Conservation (phyloP, 1,140 invertebrate species). For the Capitella teleta region DNA sequence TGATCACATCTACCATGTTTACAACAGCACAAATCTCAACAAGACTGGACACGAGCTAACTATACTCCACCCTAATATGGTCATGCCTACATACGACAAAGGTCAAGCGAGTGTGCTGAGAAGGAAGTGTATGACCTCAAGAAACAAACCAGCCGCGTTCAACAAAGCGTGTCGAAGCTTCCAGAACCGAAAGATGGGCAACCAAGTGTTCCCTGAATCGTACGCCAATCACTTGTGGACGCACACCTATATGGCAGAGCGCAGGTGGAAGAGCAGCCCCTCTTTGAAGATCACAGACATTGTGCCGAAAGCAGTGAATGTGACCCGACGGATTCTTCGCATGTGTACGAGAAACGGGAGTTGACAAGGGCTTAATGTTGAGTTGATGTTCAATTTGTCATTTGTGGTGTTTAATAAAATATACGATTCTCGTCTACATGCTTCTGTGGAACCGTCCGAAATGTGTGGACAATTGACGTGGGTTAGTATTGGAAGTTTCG, state of each 20-base stretch:
- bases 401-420: too few species aligned
- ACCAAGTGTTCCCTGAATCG: not conserved
- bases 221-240: conserved; percentile 10
- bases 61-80: conserved; percentile 1
- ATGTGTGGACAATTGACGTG: too few species aligned
- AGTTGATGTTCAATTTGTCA: too few species aligned
- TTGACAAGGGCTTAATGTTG: too few species aligned
- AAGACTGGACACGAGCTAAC: not conserved
- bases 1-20: not conserved
- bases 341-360: too few species aligned
- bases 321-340: too few species aligned
- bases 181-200: not conserved
- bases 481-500: too few species aligned
- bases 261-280: too few species aligned
- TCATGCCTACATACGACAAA: conserved; percentile 10
- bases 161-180: not conserved
- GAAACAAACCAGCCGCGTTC: not conserved
- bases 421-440: too few species aligned
- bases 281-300: too few species aligned
- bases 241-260: conserved; percentile 3
- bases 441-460: too few species aligned
- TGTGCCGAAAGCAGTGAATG: too few species aligned
- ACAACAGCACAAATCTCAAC: not conserved
- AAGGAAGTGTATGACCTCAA: not conserved
- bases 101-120: not conserved